Base-by-base conservation (phyloP, 1,140 invertebrate genomes). In the Zaprionus ghesquierei region DNA sequence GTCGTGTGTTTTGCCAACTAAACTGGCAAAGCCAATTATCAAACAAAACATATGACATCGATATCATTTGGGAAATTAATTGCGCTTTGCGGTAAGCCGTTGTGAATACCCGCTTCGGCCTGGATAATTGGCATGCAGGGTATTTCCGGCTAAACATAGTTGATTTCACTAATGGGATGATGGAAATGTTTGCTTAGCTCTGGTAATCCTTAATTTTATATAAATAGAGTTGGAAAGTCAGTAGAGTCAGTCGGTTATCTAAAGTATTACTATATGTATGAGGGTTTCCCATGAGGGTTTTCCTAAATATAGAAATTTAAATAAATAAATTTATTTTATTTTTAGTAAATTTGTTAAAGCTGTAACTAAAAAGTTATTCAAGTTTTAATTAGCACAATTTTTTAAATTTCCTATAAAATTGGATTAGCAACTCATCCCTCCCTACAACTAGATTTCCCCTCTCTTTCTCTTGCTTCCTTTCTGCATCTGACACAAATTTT, bases 11-110 rank as follows among this genome's bases (percentile, higher is more conserved):
- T 76, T 81, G 75, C 63, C 70, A 73, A 73, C 70, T 58, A 58
- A 53, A 58, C 77, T 76, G 81, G 79, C 72, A 80, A 89, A 87
- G 84, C 84, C 84, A 89, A 89, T 89, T 89, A 89, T 89, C 56
- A 80, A 89, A 89, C 84, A 89, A 89, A 89, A 89, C 84, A 89
- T 89, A 89, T 89, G 84, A 89, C 76, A 89, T 81, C 41, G 54
- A 50, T 13, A 59, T 79, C 53, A 84, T 77, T 81, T 79, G 84
- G 84, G 53, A 89, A 89, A 89, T 89, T 89, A 89, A 89, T 89
- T 84, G 76, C 56, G 69, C 59, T 82, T 79, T 79, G 84, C 46
- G 82, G 84, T 86, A 78, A 87, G 75, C 66, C 68, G 54, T 51
- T 53, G 79, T 70, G 33, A 81, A 77, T 63, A 53, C 66, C 58